Conservation (phyloP, 2,888 invertebrate species). For the Tetragnatha montana region DNA sequence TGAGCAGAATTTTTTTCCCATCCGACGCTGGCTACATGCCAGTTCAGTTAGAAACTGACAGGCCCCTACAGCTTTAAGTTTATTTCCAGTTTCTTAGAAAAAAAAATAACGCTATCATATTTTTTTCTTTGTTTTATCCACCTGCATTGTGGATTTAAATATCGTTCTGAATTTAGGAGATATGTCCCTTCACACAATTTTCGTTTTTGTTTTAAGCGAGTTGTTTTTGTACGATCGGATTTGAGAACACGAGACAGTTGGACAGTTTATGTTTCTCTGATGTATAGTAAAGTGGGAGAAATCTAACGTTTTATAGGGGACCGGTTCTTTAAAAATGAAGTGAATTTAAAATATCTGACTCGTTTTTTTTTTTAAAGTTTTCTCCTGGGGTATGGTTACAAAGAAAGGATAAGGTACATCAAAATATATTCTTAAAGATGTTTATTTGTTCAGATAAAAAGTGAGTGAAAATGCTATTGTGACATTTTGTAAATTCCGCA, state of each 20-base stretch:
- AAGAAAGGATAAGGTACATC: too few species aligned
- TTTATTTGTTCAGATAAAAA: too few species aligned
- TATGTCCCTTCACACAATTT: conserved; percentile 11
- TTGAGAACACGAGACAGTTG: not conserved
- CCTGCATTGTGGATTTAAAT: conserved; percentile 25
- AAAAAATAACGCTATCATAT: conserved; percentile 22
- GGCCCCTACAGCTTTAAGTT: conserved; percentile 41
- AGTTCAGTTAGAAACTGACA: conserved; percentile 51
- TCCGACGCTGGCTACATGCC: conserved; percentile 36
- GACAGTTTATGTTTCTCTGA: conserved; percentile 16
- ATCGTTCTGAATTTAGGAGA: conserved; percentile 35
- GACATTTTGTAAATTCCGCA: too few species aligned
- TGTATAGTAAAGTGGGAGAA: conserved; percentile 8
- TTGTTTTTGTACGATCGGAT: conserved; percentile 4
- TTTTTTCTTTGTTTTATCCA: not conserved
- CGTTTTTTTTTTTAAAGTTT: too few species aligned
- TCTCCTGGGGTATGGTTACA: too few species aligned
- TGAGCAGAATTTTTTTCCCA: not conserved
- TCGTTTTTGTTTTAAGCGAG: not conserved
- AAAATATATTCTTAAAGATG: too few species aligned
- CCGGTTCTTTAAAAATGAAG: too few species aligned
- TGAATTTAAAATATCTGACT: too few species aligned
- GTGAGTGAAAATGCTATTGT: too few species aligned
- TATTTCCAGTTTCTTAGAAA: conserved; percentile 37
- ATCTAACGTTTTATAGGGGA: not conserved